Evolutionary conservation across 1,140 invertebrate genomes (phyloP).

Genomic region (Euura lappo): DNA sequence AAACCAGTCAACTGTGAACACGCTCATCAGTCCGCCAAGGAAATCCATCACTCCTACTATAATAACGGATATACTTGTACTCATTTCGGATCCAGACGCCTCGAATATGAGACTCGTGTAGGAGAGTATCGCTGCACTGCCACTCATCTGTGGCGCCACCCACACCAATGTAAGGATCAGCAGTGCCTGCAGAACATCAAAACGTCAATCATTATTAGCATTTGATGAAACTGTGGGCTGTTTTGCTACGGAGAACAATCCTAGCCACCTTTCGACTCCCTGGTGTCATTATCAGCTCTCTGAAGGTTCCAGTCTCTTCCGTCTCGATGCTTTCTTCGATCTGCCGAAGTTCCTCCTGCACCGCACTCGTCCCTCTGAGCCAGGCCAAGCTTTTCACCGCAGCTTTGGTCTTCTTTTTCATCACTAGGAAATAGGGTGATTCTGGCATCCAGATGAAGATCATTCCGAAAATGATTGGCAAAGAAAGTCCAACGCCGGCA

Average conservation of each 20-base stretch:
- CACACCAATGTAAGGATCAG: slow-evolving; percentile 68
- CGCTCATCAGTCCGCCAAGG: slow-evolving; percentile 61
- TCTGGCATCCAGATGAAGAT: slow-evolving; percentile 73
- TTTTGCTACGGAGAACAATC: too few relatives aligned
- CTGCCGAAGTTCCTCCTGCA: slow-evolving; percentile 66
- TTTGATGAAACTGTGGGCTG: too few relatives aligned
- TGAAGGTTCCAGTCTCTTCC: slow-evolving; percentile 60
- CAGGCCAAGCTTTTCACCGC: slow-evolving; percentile 65
- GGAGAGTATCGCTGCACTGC: slow-evolving; percentile 73
- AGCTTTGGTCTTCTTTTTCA: slow-evolving; percentile 60
- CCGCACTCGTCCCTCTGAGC: slow-evolving; percentile 63
- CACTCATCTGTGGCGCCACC: slow-evolving; percentile 74
- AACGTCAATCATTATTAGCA: too few relatives aligned
- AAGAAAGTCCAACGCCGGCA: slow-evolving; percentile 59
- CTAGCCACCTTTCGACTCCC: slow-evolving; percentile 60
- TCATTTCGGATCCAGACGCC: slow-evolving; percentile 57
- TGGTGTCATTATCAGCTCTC: slow-evolving; percentile 61
- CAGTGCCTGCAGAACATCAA: slow-evolving; percentile 51
- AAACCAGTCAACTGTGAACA: slow-evolving; percentile 70
- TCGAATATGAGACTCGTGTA: slow-evolving; percentile 76
- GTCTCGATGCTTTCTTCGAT: slow-evolving; percentile 66
- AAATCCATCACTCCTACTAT: slow-evolving; percentile 73
- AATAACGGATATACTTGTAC: slow-evolving; percentile 63
- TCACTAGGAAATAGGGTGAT: slow-evolving; percentile 73
- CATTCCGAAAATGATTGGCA: slow-evolving; percentile 64